phyloP scores from a whole-genome alignment of 2,797 vertebrate species.

The Silurus lanzhouensis region DNA sequence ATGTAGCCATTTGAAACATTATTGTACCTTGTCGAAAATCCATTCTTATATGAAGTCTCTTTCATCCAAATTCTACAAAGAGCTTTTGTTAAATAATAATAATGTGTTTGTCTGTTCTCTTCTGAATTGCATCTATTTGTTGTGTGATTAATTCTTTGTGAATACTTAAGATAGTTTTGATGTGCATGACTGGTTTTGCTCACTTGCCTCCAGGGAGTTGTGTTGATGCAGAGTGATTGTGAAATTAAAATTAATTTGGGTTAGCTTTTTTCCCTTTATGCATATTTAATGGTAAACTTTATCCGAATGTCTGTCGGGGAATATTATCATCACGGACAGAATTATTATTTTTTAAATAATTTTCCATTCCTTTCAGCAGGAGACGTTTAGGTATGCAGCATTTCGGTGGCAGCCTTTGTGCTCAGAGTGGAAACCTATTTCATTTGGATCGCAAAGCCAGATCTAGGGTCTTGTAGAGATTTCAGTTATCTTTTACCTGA shows the following conservation, averaged over 20 bases:
- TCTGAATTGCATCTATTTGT: conserved; percentile 45
- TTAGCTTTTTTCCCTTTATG: not conserved
- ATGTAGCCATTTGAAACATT: conserved; percentile 52
- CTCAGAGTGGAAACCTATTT: not conserved
- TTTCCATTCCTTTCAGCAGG: not conserved
- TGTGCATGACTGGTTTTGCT: conserved; percentile 41
- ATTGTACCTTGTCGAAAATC: conserved; percentile 46
- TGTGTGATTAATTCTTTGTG: conserved; percentile 47
- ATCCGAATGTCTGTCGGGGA: not conserved
- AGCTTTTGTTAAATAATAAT: conserved; percentile 52
- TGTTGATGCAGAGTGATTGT: conserved; percentile 26
- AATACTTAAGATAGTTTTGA: conserved; percentile 38
- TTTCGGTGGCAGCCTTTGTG: not conserved
- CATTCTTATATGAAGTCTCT: conserved; percentile 40
- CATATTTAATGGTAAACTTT: not conserved
- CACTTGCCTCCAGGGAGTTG: conserved; percentile 42
- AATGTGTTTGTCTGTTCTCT: conserved; percentile 45
- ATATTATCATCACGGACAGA: not conserved
- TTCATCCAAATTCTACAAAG: conserved; percentile 49
- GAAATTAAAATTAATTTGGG: not conserved
- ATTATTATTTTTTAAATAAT: not conserved
- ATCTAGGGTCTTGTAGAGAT: conserved; percentile 7
- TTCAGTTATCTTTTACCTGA: conserved; percentile 31
- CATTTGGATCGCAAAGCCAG: not conserved
- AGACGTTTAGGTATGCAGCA: not conserved